Base-by-base conservation (phyloP, 2,797 vertebrate species). In the Crenichthys baileyi region DNA sequence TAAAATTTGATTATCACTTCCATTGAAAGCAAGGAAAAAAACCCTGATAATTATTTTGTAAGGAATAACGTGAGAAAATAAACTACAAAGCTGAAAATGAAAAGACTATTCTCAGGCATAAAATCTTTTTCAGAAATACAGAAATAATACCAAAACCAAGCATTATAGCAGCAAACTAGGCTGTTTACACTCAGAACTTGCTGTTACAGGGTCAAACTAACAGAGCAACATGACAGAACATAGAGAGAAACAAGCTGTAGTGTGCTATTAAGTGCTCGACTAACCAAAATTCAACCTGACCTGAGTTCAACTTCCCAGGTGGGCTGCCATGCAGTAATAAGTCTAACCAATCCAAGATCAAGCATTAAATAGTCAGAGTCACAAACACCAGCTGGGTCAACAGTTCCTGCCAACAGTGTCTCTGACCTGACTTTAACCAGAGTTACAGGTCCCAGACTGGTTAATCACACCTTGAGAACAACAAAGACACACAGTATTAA, bases 321-420 rank as follows among this genome's bases (percentile, higher is more conserved):
- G 89, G 85, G 85, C 81, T 41, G 79, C 84, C 76, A 78, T 63
- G 78, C 87, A 78, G 85, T 85, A 87, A 91, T 92, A 91, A 89
- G 90, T 90, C 88, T 61, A 85, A 86, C 88, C n/a, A 68, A 87
- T 90, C 84, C 79, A 79, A 75, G 87, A 89, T 90, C 91, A 89
- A 81, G 50, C 85, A 73, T 89, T 87, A 89, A 87, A 85, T 90
- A 90, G 80, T 79, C n/a, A 51, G 76, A 92, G 88, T 90, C 93
- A 85, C 76, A 83, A 84, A 82, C 81, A 87, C 87, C 89, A 89
- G 88, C 91, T 92, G 88, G 90, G 91, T 91, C 91, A 91, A 91
- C 91, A 87, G 79, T 81, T 88, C 24, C 65, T 82, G 84, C 79
- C 88, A 88, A 84, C 79, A 61, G 80, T 79, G 85, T 90, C 87